Evolutionary conservation across 2,888 invertebrate species (phyloP).

Genomic region (Calliopum simillimum): DNA sequence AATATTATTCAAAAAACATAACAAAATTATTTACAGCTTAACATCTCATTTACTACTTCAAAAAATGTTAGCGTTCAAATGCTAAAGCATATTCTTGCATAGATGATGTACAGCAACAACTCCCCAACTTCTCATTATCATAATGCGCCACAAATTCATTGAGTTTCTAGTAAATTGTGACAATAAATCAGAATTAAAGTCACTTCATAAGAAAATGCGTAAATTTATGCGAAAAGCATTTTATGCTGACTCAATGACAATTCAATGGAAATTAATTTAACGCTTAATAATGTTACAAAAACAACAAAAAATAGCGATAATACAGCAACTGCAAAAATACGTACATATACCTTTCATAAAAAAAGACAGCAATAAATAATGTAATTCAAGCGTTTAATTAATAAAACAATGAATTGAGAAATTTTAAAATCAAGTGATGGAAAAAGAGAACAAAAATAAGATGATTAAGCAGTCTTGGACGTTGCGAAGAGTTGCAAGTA

Average conservation of each 20-base stretch:
- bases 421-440: not conserved
- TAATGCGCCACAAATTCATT: too few species aligned
- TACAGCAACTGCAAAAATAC: not conserved
- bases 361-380: not conserved
- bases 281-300: not conserved
- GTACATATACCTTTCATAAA: not conserved
- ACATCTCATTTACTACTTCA: too few species aligned
- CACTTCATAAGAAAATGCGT: too few species aligned
- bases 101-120: too few species aligned
- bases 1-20: too few species aligned
- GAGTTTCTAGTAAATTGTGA: too few species aligned
- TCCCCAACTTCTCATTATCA: too few species aligned
- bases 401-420: not conserved
- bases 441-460: not conserved
- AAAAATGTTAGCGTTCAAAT: too few species aligned
- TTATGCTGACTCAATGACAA: slow-evolving; percentile 3
- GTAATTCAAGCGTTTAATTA: slow-evolving; percentile 1
- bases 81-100: too few species aligned
- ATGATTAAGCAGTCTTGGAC: not conserved
- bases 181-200: too few species aligned
- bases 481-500: not conserved
- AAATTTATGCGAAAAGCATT: not conserved
- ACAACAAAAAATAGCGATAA: not conserved
- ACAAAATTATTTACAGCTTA: too few species aligned
- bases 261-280: slow-evolving; percentile 10